phyloP scores from a whole-genome alignment of 2,113 vertebrate genomes.

The Festucalex cinctus region DNA sequence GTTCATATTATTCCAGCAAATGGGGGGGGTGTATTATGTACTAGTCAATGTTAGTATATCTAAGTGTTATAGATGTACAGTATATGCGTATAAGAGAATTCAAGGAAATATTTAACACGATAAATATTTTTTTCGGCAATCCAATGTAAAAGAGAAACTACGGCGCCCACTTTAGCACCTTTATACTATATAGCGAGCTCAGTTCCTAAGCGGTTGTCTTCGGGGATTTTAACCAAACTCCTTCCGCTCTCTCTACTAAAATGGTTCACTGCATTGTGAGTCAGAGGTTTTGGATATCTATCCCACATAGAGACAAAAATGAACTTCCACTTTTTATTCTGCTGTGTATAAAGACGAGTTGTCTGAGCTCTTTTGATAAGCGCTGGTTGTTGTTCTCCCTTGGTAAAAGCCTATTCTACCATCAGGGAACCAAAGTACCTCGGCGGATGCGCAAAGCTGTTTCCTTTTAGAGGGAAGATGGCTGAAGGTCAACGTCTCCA shows the following conservation, averaged over 20 bases:
- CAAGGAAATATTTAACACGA: neutral
- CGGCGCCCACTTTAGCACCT: neutral
- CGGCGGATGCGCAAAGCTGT: slow-evolving; percentile 29
- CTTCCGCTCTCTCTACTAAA: slow-evolving; percentile 2
- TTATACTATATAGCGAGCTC: neutral
- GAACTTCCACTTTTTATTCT: neutral
- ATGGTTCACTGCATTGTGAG: slow-evolving; percentile 23
- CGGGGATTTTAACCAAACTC: neutral
- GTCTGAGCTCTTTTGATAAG: slow-evolving; percentile 51
- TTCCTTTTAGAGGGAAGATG: slow-evolving; percentile 14
- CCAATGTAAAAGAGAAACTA: neutral
- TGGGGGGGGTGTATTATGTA: too few species aligned
- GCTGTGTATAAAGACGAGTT: slow-evolving; percentile 19
- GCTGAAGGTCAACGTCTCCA: slow-evolving; percentile 48
- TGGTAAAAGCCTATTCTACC: slow-evolving; percentile 43
- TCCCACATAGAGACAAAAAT: slow-evolving; percentile 27
- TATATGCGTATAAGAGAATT: neutral
- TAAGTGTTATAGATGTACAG: neutral
- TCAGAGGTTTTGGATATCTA: slow-evolving; percentile 50
- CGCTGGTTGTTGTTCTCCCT: slow-evolving; percentile 43
- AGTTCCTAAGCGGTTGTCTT: neutral
- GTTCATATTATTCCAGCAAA: too few species aligned
- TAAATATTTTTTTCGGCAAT: neutral
- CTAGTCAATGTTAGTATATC: too few species aligned
- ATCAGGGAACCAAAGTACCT: slow-evolving; percentile 43